Conservation (phyloP, 2,113 vertebrate species). For the Atrichornis clamosus region DNA sequence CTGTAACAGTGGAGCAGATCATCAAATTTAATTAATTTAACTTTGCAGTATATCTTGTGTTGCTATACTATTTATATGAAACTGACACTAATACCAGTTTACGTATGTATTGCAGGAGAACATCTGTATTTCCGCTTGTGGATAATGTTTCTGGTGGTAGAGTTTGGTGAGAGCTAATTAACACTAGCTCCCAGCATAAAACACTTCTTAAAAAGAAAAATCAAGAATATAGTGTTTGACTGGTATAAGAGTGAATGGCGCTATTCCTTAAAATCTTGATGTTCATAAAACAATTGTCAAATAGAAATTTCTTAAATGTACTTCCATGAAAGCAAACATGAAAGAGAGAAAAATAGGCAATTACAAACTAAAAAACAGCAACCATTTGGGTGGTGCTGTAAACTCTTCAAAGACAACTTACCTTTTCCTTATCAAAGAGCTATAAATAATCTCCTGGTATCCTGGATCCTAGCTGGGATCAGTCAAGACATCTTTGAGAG, state of each 20-base stretch:
- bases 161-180: background rate
- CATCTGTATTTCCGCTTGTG: background rate
- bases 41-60: background rate
- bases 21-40: background rate
- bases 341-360: background rate
- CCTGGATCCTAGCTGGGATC: background rate
- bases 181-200: background rate
- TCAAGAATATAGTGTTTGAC: background rate
- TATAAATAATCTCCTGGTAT: background rate
- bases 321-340: background rate
- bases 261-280: background rate
- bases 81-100: background rate
- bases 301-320: background rate
- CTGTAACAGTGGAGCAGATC: background rate
- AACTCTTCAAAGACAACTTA: background rate
- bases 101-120: background rate
- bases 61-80: background rate
- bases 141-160: background rate
- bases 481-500: background rate
- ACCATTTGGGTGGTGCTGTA: background rate
- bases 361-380: background rate
- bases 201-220: background rate
- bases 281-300: background rate
- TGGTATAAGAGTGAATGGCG: background rate
- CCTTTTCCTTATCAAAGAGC: background rate